Evolutionary conservation across 2,888 invertebrate genomes (phyloP), one percentile per base, ranked within the genome.

Genomic region (Sabatieria punctata): DNA sequence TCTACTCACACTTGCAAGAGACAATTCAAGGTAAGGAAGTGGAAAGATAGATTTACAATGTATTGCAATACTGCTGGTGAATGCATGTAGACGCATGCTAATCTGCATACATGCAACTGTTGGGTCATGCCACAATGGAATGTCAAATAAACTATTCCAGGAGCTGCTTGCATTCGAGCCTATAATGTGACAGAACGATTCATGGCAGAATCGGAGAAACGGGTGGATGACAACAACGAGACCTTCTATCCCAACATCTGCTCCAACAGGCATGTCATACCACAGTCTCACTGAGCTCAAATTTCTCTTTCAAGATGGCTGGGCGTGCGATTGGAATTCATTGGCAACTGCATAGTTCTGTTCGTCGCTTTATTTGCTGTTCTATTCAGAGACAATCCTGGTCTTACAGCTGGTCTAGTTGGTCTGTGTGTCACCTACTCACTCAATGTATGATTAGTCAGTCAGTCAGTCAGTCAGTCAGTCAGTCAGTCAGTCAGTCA

Each of bases 291-390:
- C 8, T 30, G 30, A 11, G 30, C 8, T 8, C 15, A 15, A 30
- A 15, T 30, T n/a, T n/a, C n/a, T n/a, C n/a, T n/a, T n/a, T 8
- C 8, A 8, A 30, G 38, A 21, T 38, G 38, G 38, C 19, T 38
- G 22, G n/a, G 15, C 11, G 22, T 38, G 11, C 57, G 69, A 22
- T 56, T 71, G 26, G 73, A 74, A 55, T 65, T 68, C 37, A 67
- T 76, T 2, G 75, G 75, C 25, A 74, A 74, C 56, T 56, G 71
- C 36, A 71, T 76, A 26, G 71, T 76, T 22, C 68, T 77, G 43
- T 71, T 73, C 54, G 68, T 76, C 4, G 71, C 74, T 1, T 55
- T 77, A 13, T 75, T 76, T 63, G 74, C 75, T 41, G 74, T 74
- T 1, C 55, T 74, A 13, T 65, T 64, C 27, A 55, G 70, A 37